Conservation (phyloP, 2,888 invertebrate species). For the Aphodius sticticus region DNA sequence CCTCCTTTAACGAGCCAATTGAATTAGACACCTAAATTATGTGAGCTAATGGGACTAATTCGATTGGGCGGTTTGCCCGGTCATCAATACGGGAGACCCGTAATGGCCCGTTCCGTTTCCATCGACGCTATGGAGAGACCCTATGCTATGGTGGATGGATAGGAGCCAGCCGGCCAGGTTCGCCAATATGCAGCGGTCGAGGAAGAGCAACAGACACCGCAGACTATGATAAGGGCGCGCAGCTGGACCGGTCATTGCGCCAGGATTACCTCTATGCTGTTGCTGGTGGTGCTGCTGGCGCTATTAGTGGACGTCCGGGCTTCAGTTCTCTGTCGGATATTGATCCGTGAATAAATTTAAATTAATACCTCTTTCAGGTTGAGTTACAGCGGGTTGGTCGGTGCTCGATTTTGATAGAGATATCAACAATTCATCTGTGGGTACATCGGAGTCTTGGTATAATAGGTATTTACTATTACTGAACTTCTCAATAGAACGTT, state of each 20-base stretch:
- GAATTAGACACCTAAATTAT: conserved; percentile 57
- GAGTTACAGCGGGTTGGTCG: background rate
- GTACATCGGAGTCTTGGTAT: too few species aligned
- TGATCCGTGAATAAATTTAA: conserved; percentile 4
- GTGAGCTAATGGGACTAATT: conserved; percentile 55
- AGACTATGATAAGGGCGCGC: background rate
- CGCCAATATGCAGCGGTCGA: background rate
- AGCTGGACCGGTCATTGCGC: background rate
- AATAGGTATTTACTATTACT: too few species aligned
- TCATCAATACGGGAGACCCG: conserved; percentile 49
- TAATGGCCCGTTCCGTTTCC: conserved; percentile 37
- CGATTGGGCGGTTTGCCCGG: conserved; percentile 52
- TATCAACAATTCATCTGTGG: too few species aligned
- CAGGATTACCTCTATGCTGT: background rate
- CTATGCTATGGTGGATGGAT: conserved; percentile 27
- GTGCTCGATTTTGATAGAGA: background rate
- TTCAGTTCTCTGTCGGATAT: background rate
- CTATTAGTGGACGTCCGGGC: background rate
- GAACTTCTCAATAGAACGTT: too few species aligned
- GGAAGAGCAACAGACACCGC: conserved; percentile 30
- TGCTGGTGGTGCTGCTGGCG: background rate
- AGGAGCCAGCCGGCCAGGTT: background rate
- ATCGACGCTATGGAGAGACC: conserved; percentile 31
- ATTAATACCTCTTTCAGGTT: background rate
- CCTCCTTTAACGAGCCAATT: conserved; percentile 55